These are phyloP conservation scores for Prosapia bicincta DNA, from an alignment of 2,888 invertebrate species.

Conservation along the genomic window DNA sequence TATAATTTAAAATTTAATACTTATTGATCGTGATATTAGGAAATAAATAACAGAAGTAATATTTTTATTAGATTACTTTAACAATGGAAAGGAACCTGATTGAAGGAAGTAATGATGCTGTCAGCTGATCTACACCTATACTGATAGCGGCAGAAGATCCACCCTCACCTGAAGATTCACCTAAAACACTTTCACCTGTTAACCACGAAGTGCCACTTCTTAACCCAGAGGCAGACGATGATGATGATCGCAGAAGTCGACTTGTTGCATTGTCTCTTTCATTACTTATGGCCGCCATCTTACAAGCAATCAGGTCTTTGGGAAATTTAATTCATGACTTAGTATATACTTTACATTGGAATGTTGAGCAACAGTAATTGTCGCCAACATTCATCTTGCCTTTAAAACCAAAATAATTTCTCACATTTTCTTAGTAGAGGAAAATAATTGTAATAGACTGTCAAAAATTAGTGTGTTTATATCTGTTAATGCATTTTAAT, in stretches of 20 bases:
- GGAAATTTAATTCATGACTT: slow-evolving; percentile 41
- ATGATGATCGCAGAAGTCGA: slow-evolving; percentile 44
- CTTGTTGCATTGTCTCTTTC: slow-evolving; percentile 59
- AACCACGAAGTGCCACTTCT: background rate
- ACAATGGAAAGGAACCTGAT: background rate
- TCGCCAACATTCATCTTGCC: background rate
- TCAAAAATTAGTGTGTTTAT: too few species aligned
- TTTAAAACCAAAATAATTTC: background rate
- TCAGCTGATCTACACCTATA: background rate
- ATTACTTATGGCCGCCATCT: slow-evolving; percentile 56
- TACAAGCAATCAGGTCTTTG: slow-evolving; percentile 57
- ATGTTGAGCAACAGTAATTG: slow-evolving; percentile 28
- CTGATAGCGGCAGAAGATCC: background rate
- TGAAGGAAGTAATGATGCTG: background rate
- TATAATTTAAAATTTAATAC: too few species aligned
- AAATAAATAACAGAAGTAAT: too few species aligned
- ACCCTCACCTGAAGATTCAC: background rate
- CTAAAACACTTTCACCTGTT: background rate
- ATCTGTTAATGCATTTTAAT: too few species aligned
- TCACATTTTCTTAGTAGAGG: too few species aligned
- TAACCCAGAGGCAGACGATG: background rate
- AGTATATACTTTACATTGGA: slow-evolving; percentile 32
- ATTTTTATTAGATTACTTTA: background rate
- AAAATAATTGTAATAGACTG: too few species aligned
- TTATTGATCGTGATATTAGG: too few species aligned